Percentiles rank a stretch among this genome's conserved stretches.
Conservation (phyloP, 2,113 vertebrate species). For the Corythaixoides concolor region DNA sequence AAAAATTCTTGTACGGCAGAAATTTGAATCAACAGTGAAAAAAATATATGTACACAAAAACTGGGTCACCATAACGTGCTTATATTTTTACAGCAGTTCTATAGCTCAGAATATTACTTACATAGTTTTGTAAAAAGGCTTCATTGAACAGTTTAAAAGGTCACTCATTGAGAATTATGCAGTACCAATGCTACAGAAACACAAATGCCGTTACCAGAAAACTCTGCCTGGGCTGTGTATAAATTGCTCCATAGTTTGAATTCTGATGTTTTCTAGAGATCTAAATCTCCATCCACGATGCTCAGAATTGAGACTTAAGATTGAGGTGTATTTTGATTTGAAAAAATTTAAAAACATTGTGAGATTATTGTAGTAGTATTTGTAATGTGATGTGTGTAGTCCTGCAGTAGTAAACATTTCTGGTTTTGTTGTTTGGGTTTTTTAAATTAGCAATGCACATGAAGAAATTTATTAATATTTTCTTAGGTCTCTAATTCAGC, state of each 20-base stretch:
- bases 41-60: neutral
- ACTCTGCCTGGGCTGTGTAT: neutral
- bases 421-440: neutral
- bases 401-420: neutral
- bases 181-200: neutral
- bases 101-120: neutral
- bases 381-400: neutral
- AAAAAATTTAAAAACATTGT: neutral
- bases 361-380: neutral
- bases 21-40: neutral
- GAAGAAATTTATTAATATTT: neutral
- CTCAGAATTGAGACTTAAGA: neutral
- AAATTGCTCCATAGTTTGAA: neutral
- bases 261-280: neutral
- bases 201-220: neutral
- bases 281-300: neutral
- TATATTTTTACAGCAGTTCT: neutral
- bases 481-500: neutral
- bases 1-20: neutral
- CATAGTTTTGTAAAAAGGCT: rapidly evolving
- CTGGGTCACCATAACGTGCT: neutral
- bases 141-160: neutral
- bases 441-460: neutral
- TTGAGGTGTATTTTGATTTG: neutral
- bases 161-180: neutral